phyloP scores from a whole-genome alignment of 2,113 vertebrate genomes.

The Casuarius casuarius region DNA sequence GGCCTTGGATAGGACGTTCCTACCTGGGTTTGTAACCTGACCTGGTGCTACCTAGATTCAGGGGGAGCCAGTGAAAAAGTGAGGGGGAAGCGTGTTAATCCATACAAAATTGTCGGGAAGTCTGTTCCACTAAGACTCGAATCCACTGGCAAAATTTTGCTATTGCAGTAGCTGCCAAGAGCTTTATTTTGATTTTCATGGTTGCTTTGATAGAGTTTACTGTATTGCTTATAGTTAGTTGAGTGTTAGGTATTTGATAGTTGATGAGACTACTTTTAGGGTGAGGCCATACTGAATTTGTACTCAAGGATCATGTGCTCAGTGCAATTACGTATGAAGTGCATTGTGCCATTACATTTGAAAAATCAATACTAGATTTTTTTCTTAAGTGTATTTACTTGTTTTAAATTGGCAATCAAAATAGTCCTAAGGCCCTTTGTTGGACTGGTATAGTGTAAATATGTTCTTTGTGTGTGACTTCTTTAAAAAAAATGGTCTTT shows the following conservation, averaged over 20 bases:
- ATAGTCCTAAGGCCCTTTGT: neutral
- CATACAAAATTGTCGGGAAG: no score
- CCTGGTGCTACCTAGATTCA: neutral
- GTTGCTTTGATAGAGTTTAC: neutral
- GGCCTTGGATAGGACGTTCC: neutral
- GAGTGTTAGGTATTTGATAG: neutral
- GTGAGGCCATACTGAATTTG: neutral
- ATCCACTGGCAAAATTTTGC: no score
- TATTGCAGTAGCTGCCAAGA: neutral
- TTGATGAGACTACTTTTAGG: neutral
- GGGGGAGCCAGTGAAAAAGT: no score
- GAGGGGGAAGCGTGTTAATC: no score
- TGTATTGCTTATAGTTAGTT: neutral
- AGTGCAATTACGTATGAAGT: neutral
- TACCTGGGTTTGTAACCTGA: neutral
- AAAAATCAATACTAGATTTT: neutral
- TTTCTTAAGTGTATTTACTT: neutral
- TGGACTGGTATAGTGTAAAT: neutral
- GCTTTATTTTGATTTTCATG: neutral
- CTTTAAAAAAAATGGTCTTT: neutral
- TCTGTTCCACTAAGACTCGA: no score
- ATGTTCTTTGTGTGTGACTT: no score
- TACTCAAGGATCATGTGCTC: neutral
- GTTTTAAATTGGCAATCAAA: neutral
- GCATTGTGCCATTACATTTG: neutral